Evolutionary conservation across 2,113 vertebrate genomes (phyloP).

Genomic region (Phycodurus eques): DNA sequence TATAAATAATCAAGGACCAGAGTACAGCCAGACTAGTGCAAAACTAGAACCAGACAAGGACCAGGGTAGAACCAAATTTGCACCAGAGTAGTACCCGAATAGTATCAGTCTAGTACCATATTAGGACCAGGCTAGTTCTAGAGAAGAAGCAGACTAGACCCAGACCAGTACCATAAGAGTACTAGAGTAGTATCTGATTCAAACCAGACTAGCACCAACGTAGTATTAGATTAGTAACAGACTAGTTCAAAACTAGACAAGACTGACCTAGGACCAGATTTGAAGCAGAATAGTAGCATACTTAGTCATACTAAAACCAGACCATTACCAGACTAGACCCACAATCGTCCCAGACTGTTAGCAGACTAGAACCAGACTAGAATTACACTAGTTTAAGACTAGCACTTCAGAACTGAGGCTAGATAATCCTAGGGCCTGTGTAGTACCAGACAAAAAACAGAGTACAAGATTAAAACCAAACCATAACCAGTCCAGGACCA

Average conservation of each 20-base stretch:
- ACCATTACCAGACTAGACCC: neutral
- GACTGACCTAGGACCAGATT: neutral
- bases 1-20: neutral
- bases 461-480: neutral
- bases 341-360: neutral
- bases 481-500: neutral
- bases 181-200: neutral
- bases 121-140: neutral
- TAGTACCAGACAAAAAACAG: neutral
- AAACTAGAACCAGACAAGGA: too few relatives aligned
- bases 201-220: neutral
- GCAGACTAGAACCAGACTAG: neutral
- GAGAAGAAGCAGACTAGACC: neutral
- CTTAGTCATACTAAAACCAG: neutral
- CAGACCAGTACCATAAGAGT: neutral
- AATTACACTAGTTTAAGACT: neutral
- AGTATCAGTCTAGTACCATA: neutral
- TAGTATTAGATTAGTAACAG: neutral
- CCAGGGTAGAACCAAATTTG: too few relatives aligned
- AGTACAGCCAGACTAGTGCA: too few relatives aligned
- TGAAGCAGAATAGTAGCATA: neutral
- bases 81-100: neutral
- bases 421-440: neutral
- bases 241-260: neutral
- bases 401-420: neutral